Base-by-base conservation (phyloP, 2,113 vertebrate genomes). In the Sigmodon hispidus region DNA sequence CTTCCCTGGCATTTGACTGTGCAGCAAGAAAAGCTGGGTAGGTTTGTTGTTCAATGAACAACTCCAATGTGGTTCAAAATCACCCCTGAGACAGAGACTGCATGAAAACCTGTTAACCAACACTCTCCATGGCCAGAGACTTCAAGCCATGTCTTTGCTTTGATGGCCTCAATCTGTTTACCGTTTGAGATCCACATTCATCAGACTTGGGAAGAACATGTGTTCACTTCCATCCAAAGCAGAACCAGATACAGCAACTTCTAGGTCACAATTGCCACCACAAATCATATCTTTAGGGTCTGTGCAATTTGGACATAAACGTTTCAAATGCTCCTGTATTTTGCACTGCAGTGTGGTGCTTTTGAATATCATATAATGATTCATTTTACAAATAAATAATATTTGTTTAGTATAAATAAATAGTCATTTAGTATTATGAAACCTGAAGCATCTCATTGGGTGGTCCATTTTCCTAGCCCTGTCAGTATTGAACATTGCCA, bases 51-150 rank as follows among this genome's bases (percentile, higher is more conserved):
- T 67, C 59, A 52, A 8, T 90, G 59, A 79, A 65, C 59, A 73
- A 91, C 73, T 96, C 92, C 63, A 90, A 17, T 86, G n/a, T 69
- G 59, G 87, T 95, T 96, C 87, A 70, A 97, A 87, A 80, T 73
- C 55, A 50, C 72, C 76, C 19, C 93, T 26, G 87, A 94, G 86
- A 59, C 57, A 13, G n/a, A 94, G 96, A 97, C 52, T 69, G 19
- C 50, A 61, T 45, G 80, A 72, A 43, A 96, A 93, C 90, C 24
- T 84, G 70, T 34, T 0, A 67, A 80, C 67, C 55, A 70, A 67
- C 76, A 59, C 22, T 80, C 10, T 86, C n/a, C 17, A 36, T 6
- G 96, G 72, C 73, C 77, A 52, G 75, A n/a, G 67, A 29, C 92
- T 77, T 92, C 57, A 57, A 19, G 50, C 43, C 3, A 29, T 88